These are phyloP conservation scores for Pseudorhombus dupliciocellatus DNA, from an alignment of 2,113 vertebrate species.

Conservation along the genomic window DNA sequence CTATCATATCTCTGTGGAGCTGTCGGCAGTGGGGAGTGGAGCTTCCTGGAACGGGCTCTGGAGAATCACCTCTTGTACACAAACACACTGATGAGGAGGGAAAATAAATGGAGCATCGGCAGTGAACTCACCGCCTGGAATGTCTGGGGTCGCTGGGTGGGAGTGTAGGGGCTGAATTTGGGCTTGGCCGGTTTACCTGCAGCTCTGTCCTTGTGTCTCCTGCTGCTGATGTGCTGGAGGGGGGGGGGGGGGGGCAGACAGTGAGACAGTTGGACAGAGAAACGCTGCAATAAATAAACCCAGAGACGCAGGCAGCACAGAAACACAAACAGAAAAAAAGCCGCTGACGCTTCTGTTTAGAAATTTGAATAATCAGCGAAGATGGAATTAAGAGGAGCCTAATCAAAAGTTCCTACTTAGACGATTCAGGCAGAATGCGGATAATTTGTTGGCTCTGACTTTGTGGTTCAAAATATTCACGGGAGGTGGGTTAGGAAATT, in stretches of 20 bases:
- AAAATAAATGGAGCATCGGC: constrained; percentile 21
- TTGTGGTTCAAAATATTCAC: constrained; percentile 50
- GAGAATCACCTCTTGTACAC: constrained; percentile 21
- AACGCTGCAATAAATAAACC: background rate
- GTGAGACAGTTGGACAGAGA: background rate
- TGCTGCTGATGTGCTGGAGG: constrained; percentile 93
- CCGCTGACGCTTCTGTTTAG: background rate
- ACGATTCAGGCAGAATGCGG: constrained; percentile 8
- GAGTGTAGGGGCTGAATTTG: constrained; percentile 93
- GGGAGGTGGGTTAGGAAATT: constrained; percentile 44
- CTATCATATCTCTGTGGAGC: background rate
- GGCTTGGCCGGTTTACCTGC: constrained; percentile 95
- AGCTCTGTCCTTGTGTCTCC: constrained; percentile 96
- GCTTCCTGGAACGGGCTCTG: constrained; percentile 45
- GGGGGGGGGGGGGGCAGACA: background rate
- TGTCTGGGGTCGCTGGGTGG: constrained; percentile 84
- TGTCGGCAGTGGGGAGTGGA: constrained; percentile 22
- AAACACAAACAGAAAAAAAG: background rate
- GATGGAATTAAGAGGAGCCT: constrained; percentile 29
- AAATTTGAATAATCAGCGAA: constrained; percentile 30
- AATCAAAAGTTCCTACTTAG: constrained; percentile 33
- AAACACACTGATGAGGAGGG: constrained; percentile 33
- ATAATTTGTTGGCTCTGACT: constrained; percentile 28
- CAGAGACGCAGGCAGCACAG: constrained; percentile 8
- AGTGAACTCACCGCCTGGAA: constrained; percentile 86